Conservation (phyloP, 2,797 vertebrate species). For the Propithecus deckenii region DNA sequence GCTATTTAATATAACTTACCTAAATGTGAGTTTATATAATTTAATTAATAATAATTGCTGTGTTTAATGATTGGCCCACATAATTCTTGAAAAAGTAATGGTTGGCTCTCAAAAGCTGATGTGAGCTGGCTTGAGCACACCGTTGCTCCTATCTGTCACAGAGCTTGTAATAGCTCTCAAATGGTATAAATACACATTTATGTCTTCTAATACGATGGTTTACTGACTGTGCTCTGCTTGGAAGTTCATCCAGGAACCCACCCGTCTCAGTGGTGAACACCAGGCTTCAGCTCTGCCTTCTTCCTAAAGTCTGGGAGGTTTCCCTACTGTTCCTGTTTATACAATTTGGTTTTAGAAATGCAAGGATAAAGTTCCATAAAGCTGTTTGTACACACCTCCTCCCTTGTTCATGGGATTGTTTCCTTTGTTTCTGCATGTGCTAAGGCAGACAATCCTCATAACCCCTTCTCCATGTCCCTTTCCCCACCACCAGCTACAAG, state of each 20-base stretch:
- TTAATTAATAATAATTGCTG: neutral
- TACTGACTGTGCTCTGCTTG: neutral
- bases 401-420: neutral
- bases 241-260: neutral
- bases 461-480: no score
- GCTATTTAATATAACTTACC: neutral
- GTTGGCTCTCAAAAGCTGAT: neutral
- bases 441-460: neutral
- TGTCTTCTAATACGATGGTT: neutral
- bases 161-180: neutral
- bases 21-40: neutral
- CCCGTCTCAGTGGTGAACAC: neutral
- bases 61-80: neutral
- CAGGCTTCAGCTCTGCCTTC: neutral
- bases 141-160: neutral
- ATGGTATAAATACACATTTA: neutral
- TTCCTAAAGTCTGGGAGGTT: neutral
- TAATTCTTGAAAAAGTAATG: neutral
- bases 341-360: neutral
- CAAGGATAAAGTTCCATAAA: neutral
- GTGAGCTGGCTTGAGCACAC: neutral
- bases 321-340: neutral
- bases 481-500: neutral
- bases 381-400: neutral
- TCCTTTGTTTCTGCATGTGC: neutral